Conservation (phyloP, 1,140 invertebrate genomes). For the Drosophila prosaltans region DNA sequence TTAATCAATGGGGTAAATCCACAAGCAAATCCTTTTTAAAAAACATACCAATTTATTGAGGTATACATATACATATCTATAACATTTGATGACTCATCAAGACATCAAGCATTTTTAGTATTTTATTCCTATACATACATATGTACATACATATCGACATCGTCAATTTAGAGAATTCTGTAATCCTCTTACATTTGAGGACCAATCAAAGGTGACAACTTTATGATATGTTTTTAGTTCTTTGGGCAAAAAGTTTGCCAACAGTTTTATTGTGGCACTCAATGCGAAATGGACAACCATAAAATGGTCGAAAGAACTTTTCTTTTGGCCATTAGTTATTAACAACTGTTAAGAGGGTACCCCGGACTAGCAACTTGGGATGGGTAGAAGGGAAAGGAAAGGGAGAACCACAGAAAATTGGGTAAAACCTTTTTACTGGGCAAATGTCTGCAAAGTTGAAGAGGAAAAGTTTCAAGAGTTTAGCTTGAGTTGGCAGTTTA, state of each 20-base stretch:
- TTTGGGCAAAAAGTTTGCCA: constrained; percentile 7
- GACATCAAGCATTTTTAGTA: no score
- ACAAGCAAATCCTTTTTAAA: no score
- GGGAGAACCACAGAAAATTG: constrained; percentile 12
- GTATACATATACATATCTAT: no score
- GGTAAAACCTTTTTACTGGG: constrained; percentile 24
- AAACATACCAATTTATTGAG: no score
- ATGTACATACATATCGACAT: not conserved
- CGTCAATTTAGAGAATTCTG: not conserved
- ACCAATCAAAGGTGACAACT: constrained; percentile 27
- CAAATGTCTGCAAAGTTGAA: constrained; percentile 15
- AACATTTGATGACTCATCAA: no score
- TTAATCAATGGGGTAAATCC: no score
- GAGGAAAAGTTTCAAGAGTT: constrained; percentile 22
- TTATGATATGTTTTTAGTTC: constrained; percentile 19
- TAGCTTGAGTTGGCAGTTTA: constrained; percentile 32
- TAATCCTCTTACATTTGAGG: constrained; percentile 5
- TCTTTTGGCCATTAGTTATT: constrained; percentile 38
- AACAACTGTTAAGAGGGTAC: constrained; percentile 26
- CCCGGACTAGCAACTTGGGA: not conserved
- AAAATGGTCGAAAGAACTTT: constrained; percentile 25
- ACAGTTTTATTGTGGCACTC: constrained; percentile 41
- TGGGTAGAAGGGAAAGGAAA: not conserved
- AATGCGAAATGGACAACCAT: constrained; percentile 13
- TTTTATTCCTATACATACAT: no score